Evolutionary conservation across 2,888 invertebrate genomes (phyloP).

Genomic region (Desoria tigrina): DNA sequence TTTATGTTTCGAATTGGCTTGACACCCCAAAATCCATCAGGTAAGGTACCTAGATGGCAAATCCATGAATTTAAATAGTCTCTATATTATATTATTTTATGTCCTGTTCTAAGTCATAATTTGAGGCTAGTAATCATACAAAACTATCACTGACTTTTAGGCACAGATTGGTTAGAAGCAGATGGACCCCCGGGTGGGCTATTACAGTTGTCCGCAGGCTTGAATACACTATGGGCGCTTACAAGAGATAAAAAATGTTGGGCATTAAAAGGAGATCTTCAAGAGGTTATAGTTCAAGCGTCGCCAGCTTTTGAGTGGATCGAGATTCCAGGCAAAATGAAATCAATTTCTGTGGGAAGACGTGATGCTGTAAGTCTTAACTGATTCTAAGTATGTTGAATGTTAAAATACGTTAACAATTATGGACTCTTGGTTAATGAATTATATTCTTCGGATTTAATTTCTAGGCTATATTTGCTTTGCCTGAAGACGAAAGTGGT

Average conservation of each 20-base stretch:
- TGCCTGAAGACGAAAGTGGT: constrained; percentile 40
- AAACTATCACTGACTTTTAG: constrained; percentile 55
- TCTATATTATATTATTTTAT: constrained; percentile 7
- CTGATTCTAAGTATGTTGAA: too few species aligned
- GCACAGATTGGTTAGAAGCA: constrained; percentile 73
- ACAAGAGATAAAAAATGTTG: constrained; percentile 65
- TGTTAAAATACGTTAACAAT: constrained; percentile 5
- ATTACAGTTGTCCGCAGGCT: constrained; percentile 76
- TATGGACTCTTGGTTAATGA: constrained; percentile 1
- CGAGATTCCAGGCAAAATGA: constrained; percentile 50
- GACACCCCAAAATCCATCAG: constrained; percentile 72
- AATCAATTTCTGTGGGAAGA: constrained; percentile 47
- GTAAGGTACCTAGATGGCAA: too few species aligned
- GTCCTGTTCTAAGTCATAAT: constrained; percentile 1
- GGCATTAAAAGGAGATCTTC: constrained; percentile 47
- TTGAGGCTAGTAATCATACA: background rate
- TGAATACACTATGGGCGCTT: constrained; percentile 76
- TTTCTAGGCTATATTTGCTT: constrained; percentile 43
- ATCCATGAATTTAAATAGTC: too few species aligned
- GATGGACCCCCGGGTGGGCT: constrained; percentile 44
- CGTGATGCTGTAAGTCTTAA: constrained; percentile 41
- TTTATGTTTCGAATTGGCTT: constrained; percentile 79
- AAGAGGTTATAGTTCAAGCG: constrained; percentile 22
- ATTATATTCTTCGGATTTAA: constrained; percentile 7
- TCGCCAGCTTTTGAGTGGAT: constrained; percentile 43